Base-by-base conservation (phyloP, 2,797 vertebrate genomes). In the Coregonus ussuriensis region DNA sequence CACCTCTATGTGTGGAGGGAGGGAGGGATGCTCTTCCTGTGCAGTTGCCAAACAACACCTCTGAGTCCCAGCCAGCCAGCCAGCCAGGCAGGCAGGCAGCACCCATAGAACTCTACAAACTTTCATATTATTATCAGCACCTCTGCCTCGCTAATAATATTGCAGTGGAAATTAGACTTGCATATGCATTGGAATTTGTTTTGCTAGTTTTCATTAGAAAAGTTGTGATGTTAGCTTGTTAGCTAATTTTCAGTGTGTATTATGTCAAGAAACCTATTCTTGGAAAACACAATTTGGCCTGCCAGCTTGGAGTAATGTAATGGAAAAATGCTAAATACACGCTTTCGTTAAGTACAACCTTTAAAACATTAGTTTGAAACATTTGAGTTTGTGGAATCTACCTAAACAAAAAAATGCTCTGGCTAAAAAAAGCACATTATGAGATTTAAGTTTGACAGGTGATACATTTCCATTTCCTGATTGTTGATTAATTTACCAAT, bases 31-130 rank as follows among this genome's bases (percentile, higher is more conserved):
- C 84, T 89, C 92, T 94, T 95, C 93, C 93, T 92, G 89, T 82
- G 88, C 91, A 93, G 90, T 92, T 94, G 92, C 88, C 89, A 91
- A 89, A 86, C 89, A 91, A 93, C 91, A 91, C 90, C 86, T 92
- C 83, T 68, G 76, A 75, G 84, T 56, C 29, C 52, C 52, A 52
- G 65, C 13, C 56, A 62, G n/a, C 5, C 54, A 56, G 56, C 41
- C 41, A 47, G 41, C 41, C 9, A 59, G 18, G 0, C 56, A 59
- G 21, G 21, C 59, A 21, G 59, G 59, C 21, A 63, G 59, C 89
- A 84, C 86, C 90, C 82, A 82, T 78, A 67, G 81, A 88, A 86
- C 83, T 86, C 87, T 83, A 63, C 21, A 63, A 31, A 14, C 66
- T 77, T 81, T 77, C 74, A 84, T 84, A 53, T 84, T 81, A 51